phyloP scores from a whole-genome alignment of 2,113 vertebrate species.

The Anthoscopus minutus region DNA sequence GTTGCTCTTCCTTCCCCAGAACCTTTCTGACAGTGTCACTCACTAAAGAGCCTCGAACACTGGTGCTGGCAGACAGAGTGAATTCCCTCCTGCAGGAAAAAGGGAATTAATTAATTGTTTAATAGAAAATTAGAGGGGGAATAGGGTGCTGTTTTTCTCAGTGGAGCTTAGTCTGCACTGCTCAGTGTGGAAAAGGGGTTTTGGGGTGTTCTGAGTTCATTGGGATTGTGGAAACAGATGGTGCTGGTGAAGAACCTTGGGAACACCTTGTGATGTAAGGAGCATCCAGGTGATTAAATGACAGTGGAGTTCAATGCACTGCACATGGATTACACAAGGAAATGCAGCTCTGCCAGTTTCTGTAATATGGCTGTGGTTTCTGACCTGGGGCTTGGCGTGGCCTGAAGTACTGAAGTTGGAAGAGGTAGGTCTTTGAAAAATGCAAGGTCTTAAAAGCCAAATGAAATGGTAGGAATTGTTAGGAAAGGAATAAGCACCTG shows the following conservation, averaged over 20 bases:
- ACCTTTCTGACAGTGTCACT: neutral
- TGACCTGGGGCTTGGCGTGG: neutral
- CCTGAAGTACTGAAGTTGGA: fast-evolving
- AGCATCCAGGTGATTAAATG: neutral
- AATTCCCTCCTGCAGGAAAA: neutral
- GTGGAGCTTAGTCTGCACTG: neutral
- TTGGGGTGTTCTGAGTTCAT: neutral
- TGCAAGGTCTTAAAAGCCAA: neutral
- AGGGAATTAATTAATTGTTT: neutral
- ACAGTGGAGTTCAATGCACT: fast-evolving
- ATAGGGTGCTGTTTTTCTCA: neutral
- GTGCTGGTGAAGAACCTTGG: neutral
- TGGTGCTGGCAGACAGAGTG: fast-evolving
- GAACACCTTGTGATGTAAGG: neutral
- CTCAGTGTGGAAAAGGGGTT: neutral
- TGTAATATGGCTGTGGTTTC: fast-evolving
- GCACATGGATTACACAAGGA: too few relatives aligned
- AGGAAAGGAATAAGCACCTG: neutral
- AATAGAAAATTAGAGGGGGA: neutral
- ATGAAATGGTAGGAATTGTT: neutral
- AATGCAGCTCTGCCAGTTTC: neutral
- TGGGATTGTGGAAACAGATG: neutral
- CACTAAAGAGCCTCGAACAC: fast-evolving
- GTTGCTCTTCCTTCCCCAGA: neutral
- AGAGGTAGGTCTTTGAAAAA: neutral